Evolutionary conservation across 2,888 invertebrate genomes (phyloP).

Genomic region (Dolichopus griseipennis): DNA sequence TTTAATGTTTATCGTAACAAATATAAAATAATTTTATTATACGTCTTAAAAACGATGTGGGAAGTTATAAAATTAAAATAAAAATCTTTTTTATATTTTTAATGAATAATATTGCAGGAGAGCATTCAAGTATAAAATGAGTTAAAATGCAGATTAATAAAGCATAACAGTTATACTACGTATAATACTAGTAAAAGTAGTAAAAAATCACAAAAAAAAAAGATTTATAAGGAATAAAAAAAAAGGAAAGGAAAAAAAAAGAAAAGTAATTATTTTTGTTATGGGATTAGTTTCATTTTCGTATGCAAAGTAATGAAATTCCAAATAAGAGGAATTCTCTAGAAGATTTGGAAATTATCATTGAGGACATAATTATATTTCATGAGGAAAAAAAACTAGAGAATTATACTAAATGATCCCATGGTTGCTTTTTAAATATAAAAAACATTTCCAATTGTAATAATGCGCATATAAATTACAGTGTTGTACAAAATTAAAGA

Average conservation of each 20-base stretch:
- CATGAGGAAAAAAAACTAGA: neutral
- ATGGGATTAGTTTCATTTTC: neutral
- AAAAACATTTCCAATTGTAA: neutral
- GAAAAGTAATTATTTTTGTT: neutral
- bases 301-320: neutral
- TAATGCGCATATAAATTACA: neutral
- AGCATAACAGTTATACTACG: neutral
- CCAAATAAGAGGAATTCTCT: neutral
- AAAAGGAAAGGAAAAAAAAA: too few relatives aligned
- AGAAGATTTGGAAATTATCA: too few relatives aligned
- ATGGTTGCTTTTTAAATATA: neutral
- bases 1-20: too few relatives aligned
- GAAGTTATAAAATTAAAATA: too few relatives aligned
- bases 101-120: neutral
- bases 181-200: too few relatives aligned
- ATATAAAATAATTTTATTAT: too few relatives aligned
- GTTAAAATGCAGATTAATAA: neutral
- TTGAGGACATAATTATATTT: neutral
- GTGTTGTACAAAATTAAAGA: neutral
- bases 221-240: too few relatives aligned
- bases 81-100: neutral
- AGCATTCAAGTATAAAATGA: neutral
- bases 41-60: too few relatives aligned
- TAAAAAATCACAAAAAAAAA: too few relatives aligned
- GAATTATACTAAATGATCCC: neutral